Evolutionary conservation across 2,113 vertebrate species (phyloP).

Genomic region (Gallinago media): DNA sequence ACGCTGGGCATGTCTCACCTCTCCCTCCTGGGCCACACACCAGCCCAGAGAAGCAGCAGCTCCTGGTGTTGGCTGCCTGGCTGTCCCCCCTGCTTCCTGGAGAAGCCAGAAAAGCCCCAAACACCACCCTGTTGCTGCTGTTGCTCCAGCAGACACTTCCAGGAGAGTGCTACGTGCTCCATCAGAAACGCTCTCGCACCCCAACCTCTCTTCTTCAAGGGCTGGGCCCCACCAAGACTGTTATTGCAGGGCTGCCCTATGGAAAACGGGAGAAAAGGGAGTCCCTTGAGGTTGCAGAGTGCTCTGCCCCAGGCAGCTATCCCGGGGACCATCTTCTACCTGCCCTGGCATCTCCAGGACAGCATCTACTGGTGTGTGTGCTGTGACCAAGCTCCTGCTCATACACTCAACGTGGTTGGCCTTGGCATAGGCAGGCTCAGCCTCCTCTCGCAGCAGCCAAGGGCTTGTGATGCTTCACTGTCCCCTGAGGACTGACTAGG

Average conservation of each 20-base stretch:
- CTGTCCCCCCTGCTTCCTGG: not conserved
- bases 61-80: not conserved
- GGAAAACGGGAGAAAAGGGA: not conserved
- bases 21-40: accelerated
- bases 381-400: accelerated
- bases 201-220: not conserved
- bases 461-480: not conserved
- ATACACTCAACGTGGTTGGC: not conserved
- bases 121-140: not conserved
- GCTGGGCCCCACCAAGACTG: not conserved
- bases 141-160: not conserved
- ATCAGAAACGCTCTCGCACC: not conserved
- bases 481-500: not conserved
- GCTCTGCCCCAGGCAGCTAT: not conserved
- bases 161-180: not conserved
- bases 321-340: accelerated
- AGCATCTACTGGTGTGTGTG: accelerated
- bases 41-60: accelerated
- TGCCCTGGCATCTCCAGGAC: not conserved
- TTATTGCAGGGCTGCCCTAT: not conserved
- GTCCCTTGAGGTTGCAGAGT: not conserved
- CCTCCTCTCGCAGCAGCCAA: not conserved
- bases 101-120: not conserved
- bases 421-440: not conserved
- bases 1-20: not conserved